Base-by-base conservation (phyloP, 2,797 vertebrate genomes). In the Schizopygopsis pylzovi region DNA sequence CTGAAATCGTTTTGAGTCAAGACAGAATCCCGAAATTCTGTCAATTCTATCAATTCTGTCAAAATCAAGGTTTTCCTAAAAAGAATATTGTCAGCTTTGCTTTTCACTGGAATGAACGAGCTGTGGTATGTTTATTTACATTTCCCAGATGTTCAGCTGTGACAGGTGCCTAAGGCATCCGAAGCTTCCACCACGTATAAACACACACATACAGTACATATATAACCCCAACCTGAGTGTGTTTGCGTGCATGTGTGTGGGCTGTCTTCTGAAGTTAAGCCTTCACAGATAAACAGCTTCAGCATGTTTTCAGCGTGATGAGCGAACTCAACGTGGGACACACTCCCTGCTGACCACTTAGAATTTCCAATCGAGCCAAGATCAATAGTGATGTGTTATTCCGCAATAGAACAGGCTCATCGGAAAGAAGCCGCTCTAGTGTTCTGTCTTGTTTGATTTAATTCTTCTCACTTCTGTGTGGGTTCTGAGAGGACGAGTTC, bases 331-430 rank as follows among this genome's bases (percentile, higher is more conserved):
- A 81, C n/a, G 45, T 78, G 54, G 37, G 68, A 70, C 75, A 85
- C 61, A 65, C 76, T 72, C 45, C n/a, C 67, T 54, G 45, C 77
- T 28, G 25, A 47, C 83, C 76, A 83, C 79, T 83, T 83, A 86
- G 90, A 86, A 93, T 93, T 45, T 93, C 90, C 90, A 93, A 90
- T 91, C 88, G 33, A 28, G 91, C 92, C 92, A 94, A 95, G 84
- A 93, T 89, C 91, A 95, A 94, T 93, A 94, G 91, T 76, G 63
- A 79, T 20, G 54, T 94, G 93, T 94, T 94, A 93, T 94, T 92
- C 86, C 81, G 90, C 89, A 92, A 93, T 91, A 92, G 93, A 90
- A 89, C 82, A 56, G 15, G 89, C 88, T 93, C 88, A 90, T 91
- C 92, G 52, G 65, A 91, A 89, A 92, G 91, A 91, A 91, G 89